Evolutionary conservation across 1,140 invertebrate species (phyloP).

Genomic region (Bursaphelenchus mucronatus): DNA sequence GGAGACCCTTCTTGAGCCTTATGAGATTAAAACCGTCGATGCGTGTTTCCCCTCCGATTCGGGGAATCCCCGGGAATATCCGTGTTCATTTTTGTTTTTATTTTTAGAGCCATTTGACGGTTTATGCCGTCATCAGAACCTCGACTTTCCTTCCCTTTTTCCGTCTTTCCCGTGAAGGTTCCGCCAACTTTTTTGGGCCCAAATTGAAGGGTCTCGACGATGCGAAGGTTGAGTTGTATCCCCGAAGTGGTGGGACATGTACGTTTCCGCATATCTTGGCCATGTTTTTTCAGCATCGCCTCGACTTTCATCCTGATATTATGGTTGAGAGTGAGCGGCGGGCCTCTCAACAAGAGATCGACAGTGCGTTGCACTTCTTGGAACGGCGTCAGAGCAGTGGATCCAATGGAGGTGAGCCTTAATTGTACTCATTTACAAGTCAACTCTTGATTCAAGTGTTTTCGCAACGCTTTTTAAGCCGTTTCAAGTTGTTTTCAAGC

Average conservation of each 20-base stretch:
- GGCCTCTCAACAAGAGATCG: constrained; percentile 19
- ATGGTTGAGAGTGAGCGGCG: constrained; percentile 4
- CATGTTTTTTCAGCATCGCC: constrained; percentile 2
- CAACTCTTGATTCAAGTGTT: too few species aligned
- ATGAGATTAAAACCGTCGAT: too few species aligned
- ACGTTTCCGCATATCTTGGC: not conserved
- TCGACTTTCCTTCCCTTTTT: too few species aligned
- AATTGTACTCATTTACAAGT: too few species aligned
- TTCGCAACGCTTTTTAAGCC: too few species aligned
- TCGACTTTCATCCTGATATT: not conserved
- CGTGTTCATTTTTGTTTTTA: too few species aligned
- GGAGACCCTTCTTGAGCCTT: too few species aligned
- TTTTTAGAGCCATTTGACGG: too few species aligned
- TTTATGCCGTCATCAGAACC: too few species aligned
- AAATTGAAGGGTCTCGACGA: not conserved
- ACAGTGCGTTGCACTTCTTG: not conserved
- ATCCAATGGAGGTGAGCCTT: constrained; percentile 7
- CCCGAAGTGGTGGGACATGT: constrained; percentile 11
- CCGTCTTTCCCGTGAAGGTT: too few species aligned
- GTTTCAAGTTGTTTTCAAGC: not conserved
- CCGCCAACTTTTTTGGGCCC: not conserved
- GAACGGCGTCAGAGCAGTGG: constrained; percentile 12
- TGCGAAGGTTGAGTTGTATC: constrained; percentile 19
- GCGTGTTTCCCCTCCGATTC: too few species aligned
- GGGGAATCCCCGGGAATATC: too few species aligned